These are phyloP conservation scores for Scaptomyza montana DNA, from an alignment of 1,140 invertebrate species.

Conservation along the genomic window DNA sequence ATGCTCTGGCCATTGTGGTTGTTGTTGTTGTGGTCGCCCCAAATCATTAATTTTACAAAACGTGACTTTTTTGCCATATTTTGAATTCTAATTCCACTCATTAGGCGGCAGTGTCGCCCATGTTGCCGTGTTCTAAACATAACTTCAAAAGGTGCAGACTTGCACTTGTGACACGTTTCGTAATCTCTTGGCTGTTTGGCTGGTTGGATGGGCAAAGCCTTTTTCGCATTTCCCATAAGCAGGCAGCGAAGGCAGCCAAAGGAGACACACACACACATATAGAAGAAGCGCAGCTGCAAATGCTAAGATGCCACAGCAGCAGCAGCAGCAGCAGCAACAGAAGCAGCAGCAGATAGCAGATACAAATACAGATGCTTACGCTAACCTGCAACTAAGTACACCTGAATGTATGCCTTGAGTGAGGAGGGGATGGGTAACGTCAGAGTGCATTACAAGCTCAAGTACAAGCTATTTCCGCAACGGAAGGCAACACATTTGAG, in stretches of 20 bases:
- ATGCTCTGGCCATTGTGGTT: constrained; percentile 8
- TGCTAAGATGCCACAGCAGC: constrained; percentile 48
- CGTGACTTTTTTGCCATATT: constrained; percentile 81
- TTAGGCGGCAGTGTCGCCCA: constrained; percentile 60
- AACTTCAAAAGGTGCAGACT: constrained; percentile 80
- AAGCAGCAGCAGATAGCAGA: constrained; percentile 46
- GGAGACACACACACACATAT: constrained; percentile 11
- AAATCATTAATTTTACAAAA: constrained; percentile 79
- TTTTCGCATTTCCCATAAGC: constrained; percentile 68
- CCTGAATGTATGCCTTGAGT: constrained; percentile 10
- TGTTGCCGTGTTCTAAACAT: constrained; percentile 72
- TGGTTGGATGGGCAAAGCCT: constrained; percentile 51
- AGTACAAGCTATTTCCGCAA: constrained; percentile 77
- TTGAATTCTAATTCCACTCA: constrained; percentile 79
- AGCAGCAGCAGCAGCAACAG: constrained; percentile 15
- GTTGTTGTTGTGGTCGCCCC: constrained; percentile 59
- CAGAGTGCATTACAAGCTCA: constrained; percentile 49
- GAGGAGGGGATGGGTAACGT: background rate
- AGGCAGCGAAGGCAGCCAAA: constrained; percentile 29
- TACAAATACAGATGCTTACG: constrained; percentile 64
- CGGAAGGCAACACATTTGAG: constrained; percentile 65
- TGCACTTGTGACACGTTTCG: constrained; percentile 80
- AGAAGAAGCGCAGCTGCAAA: constrained; percentile 41
- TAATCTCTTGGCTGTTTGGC: constrained; percentile 69
- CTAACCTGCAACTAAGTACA: constrained; percentile 66